Conservation (phyloP, 2,888 invertebrate species). For the Conchocele bisecta region DNA sequence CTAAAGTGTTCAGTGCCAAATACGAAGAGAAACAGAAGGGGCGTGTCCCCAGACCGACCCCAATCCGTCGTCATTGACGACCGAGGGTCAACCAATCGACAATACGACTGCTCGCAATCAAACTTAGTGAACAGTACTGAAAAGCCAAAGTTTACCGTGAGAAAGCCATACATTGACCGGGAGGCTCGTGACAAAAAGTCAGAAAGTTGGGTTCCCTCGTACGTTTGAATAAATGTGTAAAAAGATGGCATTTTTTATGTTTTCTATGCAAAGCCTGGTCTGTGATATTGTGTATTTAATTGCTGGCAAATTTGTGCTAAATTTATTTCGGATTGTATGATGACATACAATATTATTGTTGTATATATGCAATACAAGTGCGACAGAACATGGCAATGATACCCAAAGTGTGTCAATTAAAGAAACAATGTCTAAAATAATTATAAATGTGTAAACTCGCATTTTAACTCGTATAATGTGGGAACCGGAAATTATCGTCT, state of each 20-base stretch:
- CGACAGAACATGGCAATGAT: too few species aligned
- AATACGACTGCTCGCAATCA: slow-evolving; percentile 40
- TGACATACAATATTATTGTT: too few species aligned
- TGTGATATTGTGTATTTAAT: slow-evolving; percentile 15
- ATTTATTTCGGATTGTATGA: too few species aligned
- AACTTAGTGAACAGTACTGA: slow-evolving; percentile 47
- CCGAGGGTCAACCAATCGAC: slow-evolving; percentile 34
- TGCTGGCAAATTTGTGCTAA: slow-evolving; percentile 7
- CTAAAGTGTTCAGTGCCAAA: slow-evolving; percentile 39
- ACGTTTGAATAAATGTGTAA: slow-evolving; percentile 40
- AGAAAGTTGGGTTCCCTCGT: slow-evolving; percentile 56
- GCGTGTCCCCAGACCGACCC: slow-evolving; percentile 34
- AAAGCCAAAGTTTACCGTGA: slow-evolving; percentile 57
- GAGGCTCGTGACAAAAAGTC: slow-evolving; percentile 51
- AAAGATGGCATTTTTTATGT: not conserved
- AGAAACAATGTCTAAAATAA: too few species aligned
- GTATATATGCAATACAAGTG: too few species aligned
- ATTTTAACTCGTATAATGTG: too few species aligned
- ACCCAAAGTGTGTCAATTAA: too few species aligned
- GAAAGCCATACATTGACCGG: slow-evolving; percentile 51
- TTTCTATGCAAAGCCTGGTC: slow-evolving; percentile 16
- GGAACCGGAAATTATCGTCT: too few species aligned
- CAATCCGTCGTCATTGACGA: slow-evolving; percentile 47
- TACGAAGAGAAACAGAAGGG: slow-evolving; percentile 15
- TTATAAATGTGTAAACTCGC: too few species aligned